phyloP scores from a whole-genome alignment of 2,113 vertebrate genomes.

The Hipposideros armiger region DNA sequence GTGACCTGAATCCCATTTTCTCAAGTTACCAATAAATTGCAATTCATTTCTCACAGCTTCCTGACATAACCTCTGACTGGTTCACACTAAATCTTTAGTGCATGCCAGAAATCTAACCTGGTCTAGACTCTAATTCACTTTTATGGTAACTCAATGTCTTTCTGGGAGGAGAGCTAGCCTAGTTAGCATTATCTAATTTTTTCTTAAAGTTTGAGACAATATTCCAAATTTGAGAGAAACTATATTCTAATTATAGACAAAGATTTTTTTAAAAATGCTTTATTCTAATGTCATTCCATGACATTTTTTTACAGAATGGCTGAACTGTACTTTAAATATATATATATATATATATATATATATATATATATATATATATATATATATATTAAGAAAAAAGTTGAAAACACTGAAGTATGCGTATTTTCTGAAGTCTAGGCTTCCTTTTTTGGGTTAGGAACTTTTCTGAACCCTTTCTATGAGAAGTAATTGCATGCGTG shows the following conservation, averaged over 20 bases:
- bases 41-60: constrained; percentile 78
- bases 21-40: constrained; percentile 80
- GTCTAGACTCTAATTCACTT: constrained; percentile 34
- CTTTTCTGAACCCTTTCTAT: constrained; percentile 59
- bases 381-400: constrained; percentile 47
- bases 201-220: constrained; percentile 23
- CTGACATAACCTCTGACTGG: constrained; percentile 74
- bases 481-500: constrained; percentile 75
- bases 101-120: constrained; percentile 65
- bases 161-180: not conserved
- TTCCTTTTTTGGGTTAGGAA: constrained; percentile 60
- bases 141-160: constrained; percentile 35
- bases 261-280: not conserved
- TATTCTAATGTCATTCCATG: not conserved
- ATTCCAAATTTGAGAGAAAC: not conserved
- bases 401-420: constrained; percentile 40
- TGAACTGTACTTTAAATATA: constrained; percentile 36
- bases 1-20: constrained; percentile 77
- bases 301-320: not conserved
- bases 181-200: not conserved
- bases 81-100: constrained; percentile 71
- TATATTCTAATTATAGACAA: not conserved
- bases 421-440: constrained; percentile 62
- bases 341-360: constrained; percentile 56
- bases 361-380: not conserved